phyloP scores from a whole-genome alignment of 2,888 invertebrate species.

The Aphidius colemani region DNA sequence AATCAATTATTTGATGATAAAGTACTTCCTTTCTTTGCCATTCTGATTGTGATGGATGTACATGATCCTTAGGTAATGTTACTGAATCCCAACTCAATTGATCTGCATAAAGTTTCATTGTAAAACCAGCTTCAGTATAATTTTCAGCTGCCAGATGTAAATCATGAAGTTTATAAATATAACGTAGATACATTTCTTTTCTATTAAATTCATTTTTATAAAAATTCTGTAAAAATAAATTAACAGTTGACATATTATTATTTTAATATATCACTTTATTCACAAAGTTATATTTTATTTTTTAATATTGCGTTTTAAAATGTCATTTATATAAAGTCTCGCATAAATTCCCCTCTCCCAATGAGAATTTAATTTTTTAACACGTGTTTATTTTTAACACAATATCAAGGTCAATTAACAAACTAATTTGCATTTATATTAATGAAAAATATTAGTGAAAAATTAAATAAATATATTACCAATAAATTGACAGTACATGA shows the following conservation, averaged over 20 bases:
- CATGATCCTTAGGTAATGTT: conserved; percentile 68
- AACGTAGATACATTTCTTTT: conserved; percentile 93
- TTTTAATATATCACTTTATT: not conserved
- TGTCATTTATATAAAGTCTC: too few relatives aligned
- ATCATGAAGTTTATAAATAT: conserved; percentile 93
- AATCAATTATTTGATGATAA: conserved; percentile 86
- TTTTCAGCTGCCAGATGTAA: conserved; percentile 90
- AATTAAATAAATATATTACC: conserved; percentile 61
- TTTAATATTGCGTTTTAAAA: too few relatives aligned
- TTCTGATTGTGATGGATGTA: conserved; percentile 78
- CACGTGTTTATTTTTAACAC: conserved; percentile 8
- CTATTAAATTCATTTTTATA: conserved; percentile 95
- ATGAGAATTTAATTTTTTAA: not conserved
- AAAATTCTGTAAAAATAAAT: conserved; percentile 72
- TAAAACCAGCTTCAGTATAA: conserved; percentile 93
- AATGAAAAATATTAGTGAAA: not conserved
- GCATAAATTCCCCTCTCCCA: too few relatives aligned
- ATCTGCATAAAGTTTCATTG: conserved; percentile 91
- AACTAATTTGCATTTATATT: conserved; percentile 21
- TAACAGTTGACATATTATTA: conserved; percentile 36
- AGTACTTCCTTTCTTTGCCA: conserved; percentile 89
- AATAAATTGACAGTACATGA: conserved; percentile 93
- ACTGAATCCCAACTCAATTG: conserved; percentile 82
- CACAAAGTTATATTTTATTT: not conserved
- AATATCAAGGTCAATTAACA: conserved; percentile 34